Conservation (phyloP, 37 sponge, comb jelly and placozoan species). For the Spongia lamella region DNA sequence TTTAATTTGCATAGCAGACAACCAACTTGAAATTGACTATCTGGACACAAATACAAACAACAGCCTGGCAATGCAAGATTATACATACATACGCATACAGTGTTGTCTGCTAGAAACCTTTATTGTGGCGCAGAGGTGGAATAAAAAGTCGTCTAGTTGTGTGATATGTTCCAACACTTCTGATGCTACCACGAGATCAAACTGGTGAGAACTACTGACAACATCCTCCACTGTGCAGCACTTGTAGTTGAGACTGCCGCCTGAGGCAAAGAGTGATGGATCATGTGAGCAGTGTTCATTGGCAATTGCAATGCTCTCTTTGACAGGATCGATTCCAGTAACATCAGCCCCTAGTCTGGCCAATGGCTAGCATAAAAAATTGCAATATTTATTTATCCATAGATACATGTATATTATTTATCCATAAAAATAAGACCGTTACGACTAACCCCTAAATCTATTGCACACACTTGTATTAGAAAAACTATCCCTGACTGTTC, state of each 20-base stretch:
- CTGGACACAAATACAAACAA: not conserved
- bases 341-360: conserved; percentile 60
- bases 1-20: too few species aligned
- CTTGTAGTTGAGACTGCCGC: conserved; percentile 26
- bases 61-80: not conserved
- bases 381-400: not conserved
- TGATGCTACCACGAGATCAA: conserved; percentile 64
- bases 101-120: conserved; percentile 57
- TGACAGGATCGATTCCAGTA: conserved; percentile 55
- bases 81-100: not conserved
- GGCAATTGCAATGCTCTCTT: conserved; percentile 28
- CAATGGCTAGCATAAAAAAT: conserved; percentile 31
- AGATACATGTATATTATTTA: not conserved
- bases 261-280: conserved; percentile 11
- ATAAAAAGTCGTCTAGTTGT: conserved; percentile 33
- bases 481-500: too few species aligned
- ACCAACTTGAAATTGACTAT: too few species aligned
- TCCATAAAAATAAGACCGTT: not conserved
- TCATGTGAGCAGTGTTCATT: conserved; percentile 17
- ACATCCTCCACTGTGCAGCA: conserved; percentile 39
- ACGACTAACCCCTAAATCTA: not conserved
- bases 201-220: not conserved
- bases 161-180: conserved; percentile 68
- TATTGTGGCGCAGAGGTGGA: conserved; percentile 7
- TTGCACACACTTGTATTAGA: not conserved